Percentiles rank a stretch among this genome's conserved stretches.
Evolutionary conservation across 2,113 vertebrate species (phyloP).

Genomic region (Rhizomys pruinosus): DNA sequence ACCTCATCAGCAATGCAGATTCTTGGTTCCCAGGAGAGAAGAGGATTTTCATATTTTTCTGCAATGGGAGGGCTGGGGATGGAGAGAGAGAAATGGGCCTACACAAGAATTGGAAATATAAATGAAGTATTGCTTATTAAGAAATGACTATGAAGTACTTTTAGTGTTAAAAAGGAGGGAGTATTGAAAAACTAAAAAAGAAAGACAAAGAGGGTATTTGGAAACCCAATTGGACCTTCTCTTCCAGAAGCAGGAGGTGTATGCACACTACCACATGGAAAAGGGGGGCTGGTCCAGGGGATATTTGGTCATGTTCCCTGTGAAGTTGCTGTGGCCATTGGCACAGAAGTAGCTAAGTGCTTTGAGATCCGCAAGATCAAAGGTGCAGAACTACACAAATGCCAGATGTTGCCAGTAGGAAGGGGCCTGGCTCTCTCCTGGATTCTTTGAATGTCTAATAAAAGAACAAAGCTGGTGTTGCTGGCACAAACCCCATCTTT

Average conservation of each 20-base stretch:
- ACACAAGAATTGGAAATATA: conserved; percentile 62
- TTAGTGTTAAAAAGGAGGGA: not conserved
- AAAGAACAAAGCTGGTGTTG: conserved; percentile 76
- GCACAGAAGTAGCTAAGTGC: conserved; percentile 48
- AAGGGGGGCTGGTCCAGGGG: not conserved
- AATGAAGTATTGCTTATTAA: conserved; percentile 68
- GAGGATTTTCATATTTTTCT: conserved; percentile 89
- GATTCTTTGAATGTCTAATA: conserved; percentile 73
- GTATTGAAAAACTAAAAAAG: not conserved
- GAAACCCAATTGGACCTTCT: not conserved
- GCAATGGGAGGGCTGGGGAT: conserved; percentile 82
- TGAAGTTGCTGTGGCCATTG: conserved; percentile 47
- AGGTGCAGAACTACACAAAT: conserved; percentile 61
- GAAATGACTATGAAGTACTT: conserved; percentile 49
- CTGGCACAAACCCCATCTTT: conserved; percentile 46
- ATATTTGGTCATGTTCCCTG: not conserved
- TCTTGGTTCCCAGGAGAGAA: conserved; percentile 83
- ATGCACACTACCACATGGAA: not conserved
- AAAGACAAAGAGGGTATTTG: not conserved
- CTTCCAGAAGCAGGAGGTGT: conserved; percentile 26
- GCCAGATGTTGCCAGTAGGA: conserved; percentile 72
- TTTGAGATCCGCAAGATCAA: conserved; percentile 63
- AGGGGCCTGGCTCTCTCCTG: conserved; percentile 60
- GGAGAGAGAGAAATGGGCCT: not conserved
- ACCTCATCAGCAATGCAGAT: conserved; percentile 92